Conservation (phyloP, 2,113 vertebrate genomes). For the Psittacus erithacus region DNA sequence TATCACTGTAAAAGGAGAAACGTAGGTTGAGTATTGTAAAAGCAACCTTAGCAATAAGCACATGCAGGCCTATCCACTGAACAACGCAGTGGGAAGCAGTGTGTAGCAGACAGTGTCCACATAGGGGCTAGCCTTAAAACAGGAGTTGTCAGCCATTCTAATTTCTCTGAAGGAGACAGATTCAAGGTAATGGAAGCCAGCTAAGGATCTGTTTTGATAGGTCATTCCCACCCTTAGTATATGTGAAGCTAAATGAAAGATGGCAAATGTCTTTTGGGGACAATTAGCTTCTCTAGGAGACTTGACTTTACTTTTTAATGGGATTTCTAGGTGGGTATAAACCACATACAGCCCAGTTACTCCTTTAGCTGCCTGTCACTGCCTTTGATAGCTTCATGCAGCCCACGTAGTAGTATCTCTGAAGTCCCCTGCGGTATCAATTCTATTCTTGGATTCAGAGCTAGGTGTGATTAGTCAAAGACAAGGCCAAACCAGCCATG, state of each 20-base stretch:
- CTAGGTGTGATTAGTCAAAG: neutral
- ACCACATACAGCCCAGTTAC: neutral
- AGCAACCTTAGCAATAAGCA: neutral
- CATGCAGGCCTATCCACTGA: neutral
- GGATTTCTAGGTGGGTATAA: neutral
- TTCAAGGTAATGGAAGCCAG: neutral
- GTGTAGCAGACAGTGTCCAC: neutral
- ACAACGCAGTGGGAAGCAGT: neutral
- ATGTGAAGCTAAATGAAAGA: neutral
- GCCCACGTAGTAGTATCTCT: neutral
- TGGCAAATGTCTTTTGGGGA: neutral
- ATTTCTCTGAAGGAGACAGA: neutral
- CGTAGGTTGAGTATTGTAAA: neutral
- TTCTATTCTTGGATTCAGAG: neutral
- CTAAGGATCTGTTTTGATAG: neutral
- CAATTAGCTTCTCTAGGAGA: neutral
- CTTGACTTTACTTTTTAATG: neutral
- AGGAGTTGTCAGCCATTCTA: neutral
- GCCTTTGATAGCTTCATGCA: neutral
- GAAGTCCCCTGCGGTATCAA: neutral
- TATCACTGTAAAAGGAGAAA: neutral
- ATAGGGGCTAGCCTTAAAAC: neutral
- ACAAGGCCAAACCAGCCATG: neutral
- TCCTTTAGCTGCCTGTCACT: neutral
- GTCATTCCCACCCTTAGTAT: neutral